Evolutionary conservation across 2,888 invertebrate species (phyloP).

Genomic region (Leptogaster cylindrica): DNA sequence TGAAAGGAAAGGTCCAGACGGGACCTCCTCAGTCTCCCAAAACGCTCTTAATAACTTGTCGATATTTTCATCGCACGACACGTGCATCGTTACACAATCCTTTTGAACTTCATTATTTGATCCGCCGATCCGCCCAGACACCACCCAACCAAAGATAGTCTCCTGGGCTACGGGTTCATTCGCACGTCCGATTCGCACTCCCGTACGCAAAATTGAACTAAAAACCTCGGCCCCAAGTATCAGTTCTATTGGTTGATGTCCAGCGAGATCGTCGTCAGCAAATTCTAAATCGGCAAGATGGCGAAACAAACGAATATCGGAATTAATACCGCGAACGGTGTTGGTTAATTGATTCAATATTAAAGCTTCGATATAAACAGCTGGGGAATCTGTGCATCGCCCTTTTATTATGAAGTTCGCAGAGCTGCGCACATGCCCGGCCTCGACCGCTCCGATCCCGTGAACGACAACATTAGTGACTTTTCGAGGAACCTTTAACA

Average conservation of each 20-base stretch:
- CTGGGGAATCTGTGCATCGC: neutral
- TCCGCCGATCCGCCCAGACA: neutral
- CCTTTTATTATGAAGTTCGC: neutral
- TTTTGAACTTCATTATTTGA: neutral
- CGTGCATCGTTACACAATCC: neutral
- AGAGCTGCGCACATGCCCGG: neutral
- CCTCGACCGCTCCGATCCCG: neutral
- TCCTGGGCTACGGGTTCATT: neutral
- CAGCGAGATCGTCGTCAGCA: neutral
- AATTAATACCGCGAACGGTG: no score
- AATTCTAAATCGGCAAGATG: neutral
- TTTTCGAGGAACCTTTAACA: neutral
- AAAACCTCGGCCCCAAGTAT: neutral
- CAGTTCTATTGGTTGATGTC: neutral
- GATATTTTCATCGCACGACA: neutral
- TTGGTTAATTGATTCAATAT: neutral
- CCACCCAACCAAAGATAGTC: neutral
- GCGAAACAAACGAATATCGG: neutral
- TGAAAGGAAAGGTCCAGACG: no score
- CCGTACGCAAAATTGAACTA: neutral
- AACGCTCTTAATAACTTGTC: neutral
- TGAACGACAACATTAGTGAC: neutral
- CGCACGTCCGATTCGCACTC: neutral
- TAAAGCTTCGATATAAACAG: neutral
- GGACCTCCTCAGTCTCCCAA: slow-evolving; percentile 9